Evolutionary conservation across 2,888 invertebrate species (phyloP).

Genomic region (Lepidocyrtoides sp.): DNA sequence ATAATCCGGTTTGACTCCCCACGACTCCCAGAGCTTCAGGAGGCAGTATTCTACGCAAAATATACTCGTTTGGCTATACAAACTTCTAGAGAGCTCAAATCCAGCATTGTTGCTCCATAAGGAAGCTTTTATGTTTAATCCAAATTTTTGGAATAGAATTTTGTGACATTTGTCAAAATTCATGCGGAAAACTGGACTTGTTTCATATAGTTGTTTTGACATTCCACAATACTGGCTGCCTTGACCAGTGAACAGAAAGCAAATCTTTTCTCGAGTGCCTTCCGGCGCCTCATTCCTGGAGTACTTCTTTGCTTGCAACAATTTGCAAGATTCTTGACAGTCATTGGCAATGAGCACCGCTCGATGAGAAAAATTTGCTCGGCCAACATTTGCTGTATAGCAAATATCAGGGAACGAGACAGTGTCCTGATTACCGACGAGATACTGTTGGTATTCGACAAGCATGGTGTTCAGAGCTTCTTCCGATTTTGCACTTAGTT

Average conservation of each 20-base stretch:
- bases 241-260: conserved; percentile 81
- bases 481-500: conserved; percentile 59
- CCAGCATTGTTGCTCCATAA: conserved; percentile 42
- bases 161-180: conserved; percentile 68
- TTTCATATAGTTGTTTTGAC: conserved; percentile 66
- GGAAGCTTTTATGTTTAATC: conserved; percentile 27
- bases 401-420: conserved; percentile 59
- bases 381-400: conserved; percentile 72
- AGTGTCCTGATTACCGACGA: background rate
- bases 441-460: background rate
- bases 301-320: conserved; percentile 50
- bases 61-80: conserved; percentile 80
- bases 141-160: conserved; percentile 38
- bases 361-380: conserved; percentile 73
- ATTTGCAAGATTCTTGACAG: conserved; percentile 43
- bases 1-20: conserved; percentile 75
- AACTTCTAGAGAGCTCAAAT: conserved; percentile 48
- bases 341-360: conserved; percentile 66
- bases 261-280: conserved; percentile 23
- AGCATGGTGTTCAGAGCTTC: conserved; percentile 37
- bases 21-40: conserved; percentile 70
- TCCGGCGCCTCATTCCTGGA: conserved; percentile 39
- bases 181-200: conserved; percentile 69
- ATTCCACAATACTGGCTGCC: conserved; percentile 71
- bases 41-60: conserved; percentile 78